A percentile compares a stretch with the other conserved stretches of the same genome.
These are phyloP conservation scores for Leptodactylus fallax DNA, from an alignment of 2,797 vertebrate species.

Conservation along the genomic window DNA sequence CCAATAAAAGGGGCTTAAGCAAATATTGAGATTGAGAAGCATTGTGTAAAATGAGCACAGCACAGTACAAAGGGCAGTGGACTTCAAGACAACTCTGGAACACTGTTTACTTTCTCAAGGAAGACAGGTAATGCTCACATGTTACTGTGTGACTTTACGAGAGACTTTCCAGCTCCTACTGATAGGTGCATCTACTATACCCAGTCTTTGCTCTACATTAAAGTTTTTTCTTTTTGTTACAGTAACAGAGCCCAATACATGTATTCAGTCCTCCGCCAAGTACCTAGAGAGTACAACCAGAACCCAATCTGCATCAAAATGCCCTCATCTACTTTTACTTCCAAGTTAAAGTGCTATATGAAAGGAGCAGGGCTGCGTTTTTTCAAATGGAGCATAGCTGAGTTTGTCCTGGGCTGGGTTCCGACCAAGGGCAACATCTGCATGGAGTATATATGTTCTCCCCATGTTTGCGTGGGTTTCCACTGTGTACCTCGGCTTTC, in stretches of 20 bases:
- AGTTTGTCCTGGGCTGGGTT: no score
- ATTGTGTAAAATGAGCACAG: slow-evolving; percentile 59
- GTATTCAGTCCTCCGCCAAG: not conserved
- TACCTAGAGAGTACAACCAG: no score
- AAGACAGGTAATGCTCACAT: slow-evolving; percentile 66
- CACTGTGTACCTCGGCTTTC: no score
- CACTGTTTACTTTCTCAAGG: slow-evolving; percentile 63
- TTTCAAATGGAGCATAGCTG: not conserved
- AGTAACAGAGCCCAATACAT: slow-evolving; percentile 65
- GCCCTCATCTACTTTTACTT: no score
- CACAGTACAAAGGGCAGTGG: slow-evolving; percentile 60
- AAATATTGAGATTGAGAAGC: slow-evolving; percentile 67
- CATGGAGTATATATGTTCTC: no score
- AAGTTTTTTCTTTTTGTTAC: no score
- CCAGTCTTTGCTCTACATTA: no score
- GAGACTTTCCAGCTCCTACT: slow-evolving; percentile 59
- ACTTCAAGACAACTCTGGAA: slow-evolving; percentile 62
- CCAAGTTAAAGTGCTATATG: no score
- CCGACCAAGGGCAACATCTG: no score
- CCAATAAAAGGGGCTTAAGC: slow-evolving; percentile 68
- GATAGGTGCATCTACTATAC: slow-evolving; percentile 58
- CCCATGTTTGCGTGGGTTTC: no score
- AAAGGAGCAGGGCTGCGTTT: no score
- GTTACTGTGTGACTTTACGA: slow-evolving; percentile 47
- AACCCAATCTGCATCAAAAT: no score